phyloP scores from a whole-genome alignment of 2,888 invertebrate genomes.

The Meloe dianella region DNA sequence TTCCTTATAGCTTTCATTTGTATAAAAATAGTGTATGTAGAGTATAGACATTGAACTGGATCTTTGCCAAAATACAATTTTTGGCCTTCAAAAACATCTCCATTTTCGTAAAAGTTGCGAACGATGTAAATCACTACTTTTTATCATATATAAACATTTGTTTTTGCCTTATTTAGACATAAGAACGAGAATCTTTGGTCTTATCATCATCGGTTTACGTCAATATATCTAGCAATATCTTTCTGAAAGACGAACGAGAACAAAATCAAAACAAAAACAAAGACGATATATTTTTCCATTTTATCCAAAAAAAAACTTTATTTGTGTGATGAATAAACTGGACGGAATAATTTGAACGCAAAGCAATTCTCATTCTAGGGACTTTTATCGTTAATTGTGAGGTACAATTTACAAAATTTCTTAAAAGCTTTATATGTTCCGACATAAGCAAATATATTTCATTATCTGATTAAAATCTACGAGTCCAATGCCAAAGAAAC shows the following conservation, averaged over 20 bases:
- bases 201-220: background rate
- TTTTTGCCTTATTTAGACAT: constrained; percentile 2
- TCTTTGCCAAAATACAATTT: constrained; percentile 5
- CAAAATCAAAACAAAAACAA: background rate
- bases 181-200: background rate
- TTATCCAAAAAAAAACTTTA: background rate
- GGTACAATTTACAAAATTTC: background rate
- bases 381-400: background rate
- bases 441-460: background rate
- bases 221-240: background rate
- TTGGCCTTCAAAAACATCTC: constrained; percentile 14
- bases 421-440: background rate
- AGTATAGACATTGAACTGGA: constrained; percentile 11
- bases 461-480: background rate
- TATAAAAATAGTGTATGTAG: background rate
- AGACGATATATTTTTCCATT: background rate
- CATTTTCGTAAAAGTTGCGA: constrained; percentile 17
- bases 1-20: background rate
- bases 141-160: constrained; percentile 16
- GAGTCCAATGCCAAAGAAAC: background rate
- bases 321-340: background rate
- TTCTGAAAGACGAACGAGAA: background rate
- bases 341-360: background rate
- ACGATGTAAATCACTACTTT: constrained; percentile 11
- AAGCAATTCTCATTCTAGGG: background rate